Evolutionary conservation across 2,888 invertebrate species (phyloP), one percentile per base, ranked within the genome.

Genomic region (Unio delphinus): DNA sequence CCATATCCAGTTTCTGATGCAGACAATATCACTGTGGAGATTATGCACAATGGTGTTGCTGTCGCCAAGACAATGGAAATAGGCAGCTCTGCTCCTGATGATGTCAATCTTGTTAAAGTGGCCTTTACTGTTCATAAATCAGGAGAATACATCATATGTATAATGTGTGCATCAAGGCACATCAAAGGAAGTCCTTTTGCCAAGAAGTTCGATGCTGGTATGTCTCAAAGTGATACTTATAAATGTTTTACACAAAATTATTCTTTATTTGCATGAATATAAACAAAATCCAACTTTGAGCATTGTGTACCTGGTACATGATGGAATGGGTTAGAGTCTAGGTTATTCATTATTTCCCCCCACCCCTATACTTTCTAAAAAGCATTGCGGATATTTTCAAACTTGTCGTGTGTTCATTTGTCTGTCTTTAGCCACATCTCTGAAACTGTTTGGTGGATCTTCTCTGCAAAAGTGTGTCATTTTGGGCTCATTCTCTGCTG

Each of bases 51-150:
- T 76, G 94, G 95, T 61, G 93, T 95, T 84, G 91, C 94, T 93
- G 93, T 95, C 80, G 94, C 96, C 18, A 94, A 95, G 62, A 94
- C 96, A 74, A 93, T 95, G 83, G 96, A 97, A 91, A 92, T 96
- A 86, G 97, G 96, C 61, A 95, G 95, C 15, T 93, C 93, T 55
- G 95, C 96, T 90, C 95, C 96, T 28, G 93, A 94, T 84, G 94
- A 94, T 86, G 95, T 95, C 69, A 95, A 97, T 90, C 93, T 94
- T 61, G 96, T 96, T 67, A 94, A 94, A 83, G 95, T 96, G 68
- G 96, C 96, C 89, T 98, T 97, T 91, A 96, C 96, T 8, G 97
- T 97, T 74, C 93, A 97, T 78, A 94, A 95, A 80, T 95, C 97
- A 28, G 97, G 97, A 55, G 94, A 95, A 82, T 97, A 98, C 91